A percentile compares a stretch with the other conserved stretches of the same genome.
These are phyloP conservation scores for Diabrotica virgifera DNA, from an alignment of 1,140 invertebrate genomes.

Conservation along the genomic window DNA sequence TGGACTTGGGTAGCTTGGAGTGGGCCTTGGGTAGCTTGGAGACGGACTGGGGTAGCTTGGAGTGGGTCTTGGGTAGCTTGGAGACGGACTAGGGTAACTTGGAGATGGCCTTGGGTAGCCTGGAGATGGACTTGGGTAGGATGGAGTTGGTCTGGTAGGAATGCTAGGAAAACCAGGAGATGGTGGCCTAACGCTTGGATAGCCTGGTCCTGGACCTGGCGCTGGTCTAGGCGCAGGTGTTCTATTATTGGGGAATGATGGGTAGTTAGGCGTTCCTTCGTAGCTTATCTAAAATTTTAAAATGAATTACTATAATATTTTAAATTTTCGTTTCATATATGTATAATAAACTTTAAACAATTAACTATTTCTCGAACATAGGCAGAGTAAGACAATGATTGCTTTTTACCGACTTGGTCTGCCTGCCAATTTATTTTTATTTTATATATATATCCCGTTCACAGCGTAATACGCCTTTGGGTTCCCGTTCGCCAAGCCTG, in stretches of 20 bases:
- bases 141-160: too few relatives aligned
- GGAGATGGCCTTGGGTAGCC: not conserved
- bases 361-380: too few relatives aligned
- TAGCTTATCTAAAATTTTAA: slow-evolving; percentile 54
- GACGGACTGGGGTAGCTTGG: slow-evolving; percentile 17
- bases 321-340: too few relatives aligned
- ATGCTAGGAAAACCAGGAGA: too few relatives aligned
- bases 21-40: not conserved
- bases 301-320: not conserved
- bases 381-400: too few relatives aligned
- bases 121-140: slow-evolving; percentile 4
- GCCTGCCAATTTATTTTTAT: too few relatives aligned
- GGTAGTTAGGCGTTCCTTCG: slow-evolving; percentile 57
- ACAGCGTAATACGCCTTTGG: too few relatives aligned
- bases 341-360: too few relatives aligned
- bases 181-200: slow-evolving; percentile 17
- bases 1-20: not conserved
- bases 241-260: slow-evolving; percentile 38
- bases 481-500: too few relatives aligned
- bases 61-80: not conserved
- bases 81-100: slow-evolving; percentile 6
- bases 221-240: slow-evolving; percentile 8
- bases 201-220: slow-evolving; percentile 21
- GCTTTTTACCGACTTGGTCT: too few relatives aligned
- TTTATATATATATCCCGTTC: too few relatives aligned